These are phyloP conservation scores for Heliconius ismenius DNA, from an alignment of 2,888 invertebrate species.

Conservation along the genomic window DNA sequence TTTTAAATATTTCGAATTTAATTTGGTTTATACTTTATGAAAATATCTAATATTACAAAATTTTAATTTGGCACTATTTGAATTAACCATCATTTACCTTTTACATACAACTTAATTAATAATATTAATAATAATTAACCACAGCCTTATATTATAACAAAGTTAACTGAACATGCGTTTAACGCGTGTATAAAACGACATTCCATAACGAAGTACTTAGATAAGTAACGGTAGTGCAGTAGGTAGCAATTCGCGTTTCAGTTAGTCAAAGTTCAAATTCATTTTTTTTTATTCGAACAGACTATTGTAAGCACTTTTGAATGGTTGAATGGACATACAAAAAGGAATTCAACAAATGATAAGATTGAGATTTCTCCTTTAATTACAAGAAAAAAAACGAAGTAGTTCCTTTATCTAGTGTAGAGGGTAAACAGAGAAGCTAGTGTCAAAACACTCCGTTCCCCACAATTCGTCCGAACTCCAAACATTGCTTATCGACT, in stretches of 20 bases:
- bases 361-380: neutral
- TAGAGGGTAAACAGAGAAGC: neutral
- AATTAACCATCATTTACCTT: neutral
- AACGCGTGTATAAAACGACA: neutral
- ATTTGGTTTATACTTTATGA: too few species aligned
- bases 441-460: neutral
- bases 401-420: too few species aligned
- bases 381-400: too few species aligned
- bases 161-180: neutral
- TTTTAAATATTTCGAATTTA: too few species aligned
- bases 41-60: too few species aligned
- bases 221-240: constrained; percentile 22
- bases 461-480: neutral
- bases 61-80: neutral
- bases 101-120: neutral
- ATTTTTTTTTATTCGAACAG: too few species aligned
- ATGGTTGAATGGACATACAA: too few species aligned
- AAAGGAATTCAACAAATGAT: too few species aligned
- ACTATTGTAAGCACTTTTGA: too few species aligned
- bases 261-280: too few species aligned
- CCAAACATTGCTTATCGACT: neutral
- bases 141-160: neutral
- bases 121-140: neutral
- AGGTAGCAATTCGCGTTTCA: constrained; percentile 27
- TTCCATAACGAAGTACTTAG: constrained; percentile 15